Base-by-base conservation (phyloP, 2,113 vertebrate genomes). In the Catharus fuscescens region DNA sequence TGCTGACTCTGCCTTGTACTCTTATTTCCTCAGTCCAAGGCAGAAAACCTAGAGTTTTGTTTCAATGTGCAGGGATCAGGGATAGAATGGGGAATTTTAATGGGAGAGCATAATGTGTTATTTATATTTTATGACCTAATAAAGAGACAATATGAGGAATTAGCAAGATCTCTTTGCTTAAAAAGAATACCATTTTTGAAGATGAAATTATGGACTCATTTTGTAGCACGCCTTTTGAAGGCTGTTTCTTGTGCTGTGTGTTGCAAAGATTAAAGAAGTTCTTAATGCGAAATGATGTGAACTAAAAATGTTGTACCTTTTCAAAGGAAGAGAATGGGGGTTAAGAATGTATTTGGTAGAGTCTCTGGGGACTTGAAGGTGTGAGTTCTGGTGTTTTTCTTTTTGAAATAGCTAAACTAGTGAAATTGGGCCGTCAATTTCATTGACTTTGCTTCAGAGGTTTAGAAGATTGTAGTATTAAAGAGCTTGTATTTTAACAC, bases 231-330 rank as follows among this genome's bases (percentile, higher is more conserved):
- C 18, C 42, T 84, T 89, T 89, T 84, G 87, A 95, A 85, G 80
- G 65, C 73, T 76, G 64, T 62, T 96, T 84, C 56, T 28, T 52
- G 38, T 8, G 5, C 47, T 78, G 12, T 42, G 15, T 86, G 29
- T 81, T 86, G 52, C 47, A n/a, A 66, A 96, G 89, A 92, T 92
- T 73, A 89, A 86, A 96, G 69, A 81, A 34, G 29, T n/a, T 88
- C 64, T 86, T 95, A 88, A 78, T 90, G 67, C 47, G 66, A 77
- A 86, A 83, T 66, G 62, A 90, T 92, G 59, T 70, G 62, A 83
- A 77, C 74, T 90, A 66, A 88, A 92, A 93, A 90, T 73, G 73
- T 36, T 80, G 34, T 48, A 87, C 34, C 29, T 86, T 77, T 95
- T 88, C 47, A 66, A 73, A 94, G 59, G 23, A 86, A 76, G 78